A percentile compares a stretch with the other conserved stretches of the same genome.
phyloP scores from a whole-genome alignment of 23 tunicate species.

The Phallusia fumigata region DNA sequence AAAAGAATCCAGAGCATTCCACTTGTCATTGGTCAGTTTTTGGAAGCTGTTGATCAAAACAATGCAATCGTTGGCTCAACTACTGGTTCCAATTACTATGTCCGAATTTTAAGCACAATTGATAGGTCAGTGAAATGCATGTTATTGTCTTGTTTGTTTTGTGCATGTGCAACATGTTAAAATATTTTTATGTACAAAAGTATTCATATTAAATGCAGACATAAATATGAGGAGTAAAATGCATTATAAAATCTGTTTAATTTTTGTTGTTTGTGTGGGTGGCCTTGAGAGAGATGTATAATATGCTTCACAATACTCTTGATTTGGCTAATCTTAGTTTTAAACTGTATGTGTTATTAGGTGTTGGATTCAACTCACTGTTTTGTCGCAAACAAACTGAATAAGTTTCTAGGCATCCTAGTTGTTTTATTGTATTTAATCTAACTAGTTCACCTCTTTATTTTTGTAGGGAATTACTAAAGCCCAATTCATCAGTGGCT shows the following conservation, averaged over 20 bases:
- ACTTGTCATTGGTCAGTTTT: constrained; percentile 98
- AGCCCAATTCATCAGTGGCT: constrained; percentile 99
- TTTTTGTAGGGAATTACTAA: constrained; percentile 77
- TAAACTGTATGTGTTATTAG: too few relatives aligned
- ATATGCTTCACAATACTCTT: too few relatives aligned
- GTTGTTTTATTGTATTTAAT: too few relatives aligned
- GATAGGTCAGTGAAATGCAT: constrained; percentile 48
- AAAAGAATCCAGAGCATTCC: constrained; percentile 99
- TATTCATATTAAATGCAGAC: neutral
- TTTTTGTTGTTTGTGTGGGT: neutral
- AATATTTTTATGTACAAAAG: too few relatives aligned
- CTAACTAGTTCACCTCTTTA: too few relatives aligned
- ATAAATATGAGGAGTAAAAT: neutral
- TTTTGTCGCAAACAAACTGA: too few relatives aligned
- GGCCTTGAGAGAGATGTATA: too few relatives aligned
- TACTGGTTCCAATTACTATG: constrained; percentile 97
- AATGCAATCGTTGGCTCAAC: constrained; percentile 98
- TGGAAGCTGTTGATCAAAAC: constrained; percentile 99
- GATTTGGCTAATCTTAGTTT: too few relatives aligned
- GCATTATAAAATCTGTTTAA: neutral
- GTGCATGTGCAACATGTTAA: neutral
- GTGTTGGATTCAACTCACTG: too few relatives aligned
- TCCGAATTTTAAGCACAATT: constrained; percentile 83
- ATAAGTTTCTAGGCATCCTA: too few relatives aligned
- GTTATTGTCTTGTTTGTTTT: neutral